Conservation (phyloP, 2,797 vertebrate genomes). For the Chiloscyllium punctatum region DNA sequence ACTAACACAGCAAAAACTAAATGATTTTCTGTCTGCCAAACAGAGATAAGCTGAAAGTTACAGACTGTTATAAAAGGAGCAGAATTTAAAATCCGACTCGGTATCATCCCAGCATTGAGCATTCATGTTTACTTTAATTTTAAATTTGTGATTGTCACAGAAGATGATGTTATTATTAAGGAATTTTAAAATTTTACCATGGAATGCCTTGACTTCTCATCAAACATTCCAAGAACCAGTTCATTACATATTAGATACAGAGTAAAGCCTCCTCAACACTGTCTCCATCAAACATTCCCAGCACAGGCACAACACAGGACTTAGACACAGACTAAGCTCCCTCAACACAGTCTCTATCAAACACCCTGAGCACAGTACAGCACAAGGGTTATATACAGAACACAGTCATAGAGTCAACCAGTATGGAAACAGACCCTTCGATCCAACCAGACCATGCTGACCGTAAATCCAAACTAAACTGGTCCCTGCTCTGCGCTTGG, state of each 20-base stretch:
- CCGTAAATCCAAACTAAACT: no score
- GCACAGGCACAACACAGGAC: background rate
- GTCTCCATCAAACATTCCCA: background rate
- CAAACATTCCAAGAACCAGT: background rate
- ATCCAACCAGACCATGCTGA: no score
- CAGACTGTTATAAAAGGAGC: background rate
- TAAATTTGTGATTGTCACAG: background rate
- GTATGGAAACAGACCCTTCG: no score
- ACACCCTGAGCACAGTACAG: no score
- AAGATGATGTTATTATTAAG: background rate
- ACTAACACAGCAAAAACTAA: background rate
- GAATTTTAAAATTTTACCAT: background rate
- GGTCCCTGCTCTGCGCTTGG: no score
- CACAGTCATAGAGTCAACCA: no score
- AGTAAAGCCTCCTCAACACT: background rate
- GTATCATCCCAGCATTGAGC: background rate
- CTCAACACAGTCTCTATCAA: background rate
- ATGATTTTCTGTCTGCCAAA: background rate
- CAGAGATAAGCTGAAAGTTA: background rate
- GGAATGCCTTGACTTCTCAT: background rate
- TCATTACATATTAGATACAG: background rate
- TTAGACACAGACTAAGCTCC: background rate
- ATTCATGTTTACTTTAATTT: background rate
- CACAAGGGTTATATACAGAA: no score
- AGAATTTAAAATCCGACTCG: background rate